Evolutionary conservation across 2,797 vertebrate genomes (phyloP).

Genomic region (Sebastes nivosus): DNA sequence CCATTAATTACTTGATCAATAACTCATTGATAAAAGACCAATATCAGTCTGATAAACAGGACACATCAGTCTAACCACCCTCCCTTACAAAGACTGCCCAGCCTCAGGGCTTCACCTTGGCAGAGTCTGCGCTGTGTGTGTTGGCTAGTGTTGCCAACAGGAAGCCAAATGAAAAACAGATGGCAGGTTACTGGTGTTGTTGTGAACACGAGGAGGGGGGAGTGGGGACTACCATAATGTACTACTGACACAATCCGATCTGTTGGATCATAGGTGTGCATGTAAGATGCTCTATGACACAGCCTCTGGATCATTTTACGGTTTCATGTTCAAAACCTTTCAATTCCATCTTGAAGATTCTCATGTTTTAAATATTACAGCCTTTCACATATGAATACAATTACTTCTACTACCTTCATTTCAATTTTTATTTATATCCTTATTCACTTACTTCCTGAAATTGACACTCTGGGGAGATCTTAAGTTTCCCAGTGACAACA

Average conservation of each 20-base stretch:
- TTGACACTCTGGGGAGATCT: background rate
- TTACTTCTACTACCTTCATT: background rate
- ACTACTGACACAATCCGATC: background rate
- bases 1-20: background rate
- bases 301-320: background rate
- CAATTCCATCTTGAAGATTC: background rate
- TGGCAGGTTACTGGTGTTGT: conserved; percentile 58
- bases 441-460: background rate
- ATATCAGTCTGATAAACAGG: conserved; percentile 4
- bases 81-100: conserved; percentile 2
- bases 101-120: conserved; percentile 44
- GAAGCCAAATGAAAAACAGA: conserved; percentile 70
- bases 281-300: background rate
- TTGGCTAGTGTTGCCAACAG: conserved; percentile 58
- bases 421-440: background rate
- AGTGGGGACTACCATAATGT: conserved; percentile 11
- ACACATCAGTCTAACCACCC: conserved; percentile 8
- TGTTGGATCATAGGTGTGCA: background rate
- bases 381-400: background rate
- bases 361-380: background rate
- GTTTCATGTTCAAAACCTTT: background rate
- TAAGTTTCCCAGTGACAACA: background rate
- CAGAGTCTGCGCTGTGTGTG: conserved; percentile 41
- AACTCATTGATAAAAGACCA: background rate
- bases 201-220: conserved; percentile 25